Evolutionary conservation across 2,113 vertebrate species (phyloP).

Genomic region (Arothron firmamentum): DNA sequence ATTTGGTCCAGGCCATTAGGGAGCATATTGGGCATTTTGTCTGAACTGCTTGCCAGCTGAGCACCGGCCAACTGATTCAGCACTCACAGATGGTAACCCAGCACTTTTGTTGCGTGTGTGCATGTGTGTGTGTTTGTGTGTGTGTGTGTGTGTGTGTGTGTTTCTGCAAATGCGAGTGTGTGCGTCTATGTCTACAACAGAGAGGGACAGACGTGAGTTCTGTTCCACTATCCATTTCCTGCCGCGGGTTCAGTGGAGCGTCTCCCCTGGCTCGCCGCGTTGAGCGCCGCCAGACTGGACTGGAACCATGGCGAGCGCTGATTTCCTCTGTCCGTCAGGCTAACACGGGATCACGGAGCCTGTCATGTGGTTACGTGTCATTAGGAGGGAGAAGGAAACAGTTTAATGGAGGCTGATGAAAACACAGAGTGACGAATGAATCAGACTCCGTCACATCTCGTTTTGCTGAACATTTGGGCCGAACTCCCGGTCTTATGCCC

Average conservation of each 20-base stretch:
- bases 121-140: too few species aligned
- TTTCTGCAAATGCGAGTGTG: constrained; percentile 1
- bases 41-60: constrained; percentile 73
- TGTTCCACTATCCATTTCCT: constrained; percentile 55
- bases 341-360: constrained; percentile 4
- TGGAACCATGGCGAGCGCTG: constrained; percentile 30
- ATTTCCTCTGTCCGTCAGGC: constrained; percentile 8
- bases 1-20: constrained; percentile 71
- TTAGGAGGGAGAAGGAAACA: not conserved
- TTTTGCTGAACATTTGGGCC: constrained; percentile 1
- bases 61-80: constrained; percentile 63
- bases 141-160: constrained; percentile 16
- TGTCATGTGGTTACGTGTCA: not conserved
- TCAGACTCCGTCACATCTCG: not conserved
- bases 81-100: constrained; percentile 67
- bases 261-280: constrained; percentile 37
- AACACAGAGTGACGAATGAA: not conserved
- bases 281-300: constrained; percentile 30
- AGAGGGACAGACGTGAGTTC: constrained; percentile 35
- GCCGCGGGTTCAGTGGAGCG: constrained; percentile 33
- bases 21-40: constrained; percentile 76
- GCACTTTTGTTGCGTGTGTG: constrained; percentile 35
- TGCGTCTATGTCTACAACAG: constrained; percentile 10
- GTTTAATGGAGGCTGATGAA: not conserved
- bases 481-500: too few species aligned